A percentile compares a stretch with the other conserved stretches of the same genome.
Conservation (phyloP, 2,797 vertebrate species). For the Manis javanica region DNA sequence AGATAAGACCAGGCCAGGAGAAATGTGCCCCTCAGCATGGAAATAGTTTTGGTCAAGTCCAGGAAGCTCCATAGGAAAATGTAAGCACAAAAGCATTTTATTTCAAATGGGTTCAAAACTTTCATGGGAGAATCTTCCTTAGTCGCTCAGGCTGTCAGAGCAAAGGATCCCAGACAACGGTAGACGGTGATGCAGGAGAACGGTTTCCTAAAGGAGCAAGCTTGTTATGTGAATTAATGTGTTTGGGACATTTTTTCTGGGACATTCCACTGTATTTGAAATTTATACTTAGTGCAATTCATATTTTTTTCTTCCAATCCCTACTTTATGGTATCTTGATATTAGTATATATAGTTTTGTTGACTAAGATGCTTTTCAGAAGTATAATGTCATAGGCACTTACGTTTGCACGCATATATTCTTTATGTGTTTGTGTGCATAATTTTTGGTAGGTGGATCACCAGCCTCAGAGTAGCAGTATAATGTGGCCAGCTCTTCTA, state of each 20-base stretch:
- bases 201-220: background rate
- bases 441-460: background rate
- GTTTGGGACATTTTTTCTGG: slow-evolving; percentile 41
- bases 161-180: background rate
- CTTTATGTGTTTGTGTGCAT: background rate
- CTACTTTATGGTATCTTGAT: background rate
- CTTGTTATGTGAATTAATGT: background rate
- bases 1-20: slow-evolving; percentile 9
- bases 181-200: background rate
- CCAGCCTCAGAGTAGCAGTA: background rate
- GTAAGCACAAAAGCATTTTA: slow-evolving; percentile 14
- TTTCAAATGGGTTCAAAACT: slow-evolving; percentile 42
- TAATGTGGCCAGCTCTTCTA: background rate
- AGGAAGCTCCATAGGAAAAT: slow-evolving; percentile 12
- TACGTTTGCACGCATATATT: background rate
- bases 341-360: slow-evolving; percentile 1
- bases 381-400: background rate
- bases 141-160: background rate
- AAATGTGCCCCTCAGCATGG: slow-evolving; percentile 6
- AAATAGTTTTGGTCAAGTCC: slow-evolving; percentile 34
- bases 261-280: background rate
- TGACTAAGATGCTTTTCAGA: background rate
- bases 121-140: background rate
- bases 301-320: background rate
- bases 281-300: background rate